Base-by-base conservation (phyloP, 2,797 vertebrate species). In the Crocidura indochinensis region DNA sequence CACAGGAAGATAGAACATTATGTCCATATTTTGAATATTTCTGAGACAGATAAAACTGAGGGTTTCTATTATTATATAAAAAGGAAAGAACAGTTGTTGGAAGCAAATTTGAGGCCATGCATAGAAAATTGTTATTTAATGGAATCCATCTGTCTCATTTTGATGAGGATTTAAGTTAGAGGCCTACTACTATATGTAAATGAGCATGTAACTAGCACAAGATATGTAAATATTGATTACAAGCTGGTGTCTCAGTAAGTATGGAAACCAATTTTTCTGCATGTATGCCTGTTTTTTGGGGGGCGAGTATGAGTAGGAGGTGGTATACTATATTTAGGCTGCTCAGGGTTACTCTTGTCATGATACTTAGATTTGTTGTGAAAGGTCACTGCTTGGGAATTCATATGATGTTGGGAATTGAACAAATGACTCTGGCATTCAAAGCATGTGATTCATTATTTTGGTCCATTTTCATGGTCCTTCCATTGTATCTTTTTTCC, bases 1-100 rank as follows among this genome's bases (percentile, higher is more conserved):
- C 29, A 81, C 84, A 91, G 4, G 12, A 91, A 92, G 67, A 76
- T 31, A 31, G 24, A 22, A 87, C 79, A 69, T 69, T 12, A 83
- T 68, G 9, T 9, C 72, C 85, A 90, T 69, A 62, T 56, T 85
- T 10, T 82, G 22, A 65, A 56, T 29, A 77, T 8, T 3, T 44
- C 29, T 0, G 22, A 49, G 6, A 74, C 8, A 60, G 26, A 56
- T 90, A 47, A 82, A 82, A 60, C 46, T 49, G 47, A 24, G 1
- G 49, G 38, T 14, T 72, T 62, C 29, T 83, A 49, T 88, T 77
- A 82, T 68, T 60, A 67, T 71, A 46, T n/a, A 31, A 84, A 47
- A 76, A 72, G 31, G 65, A 9, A 44, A 93, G 19, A 67, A 68
- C 2, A 69, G 67, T 82, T 87, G 68, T 62, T 87, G 11, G 29